phyloP scores from a whole-genome alignment of 2,113 vertebrate species.

The Todiramphus saurophagus region DNA sequence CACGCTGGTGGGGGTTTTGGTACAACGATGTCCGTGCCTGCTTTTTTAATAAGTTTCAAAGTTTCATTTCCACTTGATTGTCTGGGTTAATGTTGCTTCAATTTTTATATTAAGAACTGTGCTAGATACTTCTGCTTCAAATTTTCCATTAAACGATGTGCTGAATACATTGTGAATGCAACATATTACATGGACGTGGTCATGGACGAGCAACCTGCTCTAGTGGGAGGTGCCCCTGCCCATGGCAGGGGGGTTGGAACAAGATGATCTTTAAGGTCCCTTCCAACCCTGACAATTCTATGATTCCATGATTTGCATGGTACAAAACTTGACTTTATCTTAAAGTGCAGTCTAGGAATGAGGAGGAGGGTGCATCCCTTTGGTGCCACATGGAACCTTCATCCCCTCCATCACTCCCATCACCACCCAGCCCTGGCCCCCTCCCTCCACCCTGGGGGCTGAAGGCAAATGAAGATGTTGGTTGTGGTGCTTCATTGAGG shows the following conservation, averaged over 20 bases:
- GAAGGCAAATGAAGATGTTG: neutral
- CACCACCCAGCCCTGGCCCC: neutral
- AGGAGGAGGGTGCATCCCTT: neutral
- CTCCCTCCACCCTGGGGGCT: neutral
- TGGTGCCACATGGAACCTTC: fast-evolving
- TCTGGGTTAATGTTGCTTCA: neutral
- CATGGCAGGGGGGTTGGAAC: too few species aligned
- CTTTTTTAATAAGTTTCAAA: neutral
- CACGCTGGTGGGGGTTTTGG: neutral
- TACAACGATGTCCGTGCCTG: neutral
- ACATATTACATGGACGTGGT: fast-evolving
- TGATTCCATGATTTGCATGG: neutral
- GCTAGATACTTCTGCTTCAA: neutral
- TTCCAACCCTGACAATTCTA: too few species aligned
- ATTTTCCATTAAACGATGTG: neutral
- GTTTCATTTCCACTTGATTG: conserved; percentile 33
- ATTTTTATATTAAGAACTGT: neutral
- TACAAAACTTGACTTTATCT: fast-evolving
- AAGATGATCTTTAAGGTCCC: too few species aligned
- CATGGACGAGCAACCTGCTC: too few species aligned
- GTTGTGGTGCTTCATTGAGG: neutral
- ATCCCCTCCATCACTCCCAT: neutral
- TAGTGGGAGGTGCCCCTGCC: too few species aligned
- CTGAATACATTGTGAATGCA: neutral
- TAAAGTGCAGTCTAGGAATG: neutral